Base-by-base conservation (phyloP, 2,888 invertebrate species). In the Latrodectus hesperus region DNA sequence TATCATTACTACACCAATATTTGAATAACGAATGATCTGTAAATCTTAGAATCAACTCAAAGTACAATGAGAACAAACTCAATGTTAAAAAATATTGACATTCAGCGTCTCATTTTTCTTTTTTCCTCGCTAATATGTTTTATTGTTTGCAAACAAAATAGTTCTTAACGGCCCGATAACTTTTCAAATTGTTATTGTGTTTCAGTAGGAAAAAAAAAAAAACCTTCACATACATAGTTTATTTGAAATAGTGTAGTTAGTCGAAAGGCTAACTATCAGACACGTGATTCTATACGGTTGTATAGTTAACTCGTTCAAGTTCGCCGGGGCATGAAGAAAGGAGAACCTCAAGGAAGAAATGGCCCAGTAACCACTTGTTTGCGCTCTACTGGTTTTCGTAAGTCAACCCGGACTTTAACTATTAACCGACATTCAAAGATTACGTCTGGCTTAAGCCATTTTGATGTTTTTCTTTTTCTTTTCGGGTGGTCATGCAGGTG, bases 401-500 rank as follows among this genome's bases (percentile, higher is more conserved):
- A 52, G 55, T 17, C 78, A 78, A 84, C 78, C 78, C 67, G 78
- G 78, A 84, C 78, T 78, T 60, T 78, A 78, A 84, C 84, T 84
- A 84, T 78, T 84, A 84, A 84, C 84, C 84, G 84, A 78, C 67
- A 73, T 84, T 55, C 38, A 9, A 77, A 67, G 76, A 76, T 76
- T 67, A 67, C n/a, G 26, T 68, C 72, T 67, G 53, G 81, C 53
- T 80, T 81, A 65, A 68, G n/a, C 12, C 60, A 60, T 38, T 38
- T 38, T 38, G 38, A 38, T 38, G 38, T 60, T 60, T 60, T 60
- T 11, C 10, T 60, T 55, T 55, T 16, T 16, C 10, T 60, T 11
- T 60, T 16, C 12, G 12, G 60, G 60, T 12, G n/a, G n/a, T 60
- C n/a, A n/a, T 11, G 60, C n/a, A 60, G 60, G n/a, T 60, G 2